Percentiles rank a stretch among this genome's conserved stretches.
phyloP scores from a whole-genome alignment of 2,113 vertebrate species.

The Caranx melampygus region DNA sequence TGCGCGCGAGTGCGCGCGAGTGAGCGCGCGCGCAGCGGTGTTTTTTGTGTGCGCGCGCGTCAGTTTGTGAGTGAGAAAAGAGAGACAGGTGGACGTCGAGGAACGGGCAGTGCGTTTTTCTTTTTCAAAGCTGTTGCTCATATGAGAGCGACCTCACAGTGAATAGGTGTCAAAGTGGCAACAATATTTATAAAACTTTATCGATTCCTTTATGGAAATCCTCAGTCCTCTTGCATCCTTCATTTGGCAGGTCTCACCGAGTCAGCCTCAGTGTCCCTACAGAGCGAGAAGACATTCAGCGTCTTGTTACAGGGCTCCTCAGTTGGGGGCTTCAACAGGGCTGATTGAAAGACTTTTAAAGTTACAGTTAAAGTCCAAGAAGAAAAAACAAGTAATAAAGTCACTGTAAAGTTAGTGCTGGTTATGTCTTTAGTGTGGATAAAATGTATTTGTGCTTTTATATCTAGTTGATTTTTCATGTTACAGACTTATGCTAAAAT shows the following conservation, averaged over 20 bases:
- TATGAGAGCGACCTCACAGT: constrained; percentile 4
- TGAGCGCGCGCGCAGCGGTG: neutral
- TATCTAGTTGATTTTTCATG: neutral
- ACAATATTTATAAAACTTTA: constrained; percentile 28
- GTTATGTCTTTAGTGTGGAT: too few species aligned
- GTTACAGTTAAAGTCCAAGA: neutral
- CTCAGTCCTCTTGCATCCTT: neutral
- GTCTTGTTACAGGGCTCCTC: constrained; percentile 1
- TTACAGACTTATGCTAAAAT: too few species aligned
- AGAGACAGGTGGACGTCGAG: neutral
- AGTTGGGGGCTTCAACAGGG: neutral
- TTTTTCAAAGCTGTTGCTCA: constrained; percentile 12
- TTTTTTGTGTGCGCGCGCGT: neutral
- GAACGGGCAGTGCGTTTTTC: neutral
- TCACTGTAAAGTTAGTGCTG: neutral
- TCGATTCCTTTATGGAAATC: constrained; percentile 59
- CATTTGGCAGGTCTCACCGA: constrained; percentile 11
- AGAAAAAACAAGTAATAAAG: neutral
- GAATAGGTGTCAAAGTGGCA: constrained; percentile 15
- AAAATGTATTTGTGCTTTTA: neutral
- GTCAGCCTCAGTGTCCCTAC: constrained; percentile 16
- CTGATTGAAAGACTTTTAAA: neutral
- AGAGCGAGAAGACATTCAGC: constrained; percentile 21
- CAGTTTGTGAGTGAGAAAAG: neutral
- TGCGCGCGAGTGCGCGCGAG: neutral